Conservation (phyloP, 2,113 vertebrate genomes). For the Brienomyrus brachyistius region DNA sequence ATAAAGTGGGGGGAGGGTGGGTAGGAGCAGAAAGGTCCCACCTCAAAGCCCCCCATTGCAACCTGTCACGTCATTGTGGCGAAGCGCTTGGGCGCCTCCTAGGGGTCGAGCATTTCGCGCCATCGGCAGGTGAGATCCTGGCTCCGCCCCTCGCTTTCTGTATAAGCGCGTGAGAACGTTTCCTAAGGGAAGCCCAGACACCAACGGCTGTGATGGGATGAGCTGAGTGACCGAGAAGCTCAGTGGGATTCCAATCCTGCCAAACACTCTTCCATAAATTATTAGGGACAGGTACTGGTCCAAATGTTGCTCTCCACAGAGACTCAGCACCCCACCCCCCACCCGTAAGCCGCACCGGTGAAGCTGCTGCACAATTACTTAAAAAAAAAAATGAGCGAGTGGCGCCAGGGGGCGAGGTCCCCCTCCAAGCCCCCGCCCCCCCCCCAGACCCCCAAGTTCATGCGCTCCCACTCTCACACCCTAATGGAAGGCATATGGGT, state of each 20-base stretch:
- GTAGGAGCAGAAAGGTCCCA: neutral
- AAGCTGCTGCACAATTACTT: conserved; percentile 47
- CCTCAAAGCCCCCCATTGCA: neutral
- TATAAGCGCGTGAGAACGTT: neutral
- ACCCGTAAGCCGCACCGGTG: no score
- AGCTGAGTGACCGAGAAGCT: neutral
- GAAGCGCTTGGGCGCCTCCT: neutral
- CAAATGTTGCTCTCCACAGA: conserved; percentile 34
- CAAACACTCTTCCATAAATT: neutral
- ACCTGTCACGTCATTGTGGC: neutral
- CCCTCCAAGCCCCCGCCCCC: neutral
- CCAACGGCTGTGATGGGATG: neutral
- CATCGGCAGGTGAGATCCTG: neutral
- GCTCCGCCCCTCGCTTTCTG: neutral
- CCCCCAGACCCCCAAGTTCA: neutral
- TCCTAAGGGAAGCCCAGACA: neutral
- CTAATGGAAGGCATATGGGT: conserved; percentile 12
- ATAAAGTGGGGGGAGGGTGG: neutral
- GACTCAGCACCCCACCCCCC: conserved; percentile 32
- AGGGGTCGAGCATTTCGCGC: neutral
- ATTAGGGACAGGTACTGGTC: neutral
- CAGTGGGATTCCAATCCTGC: neutral
- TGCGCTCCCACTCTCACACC: neutral
- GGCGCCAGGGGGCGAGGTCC: neutral
- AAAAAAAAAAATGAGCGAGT: conserved; percentile 28